Percentiles rank a stretch among this genome's conserved stretches.
Conservation (phyloP, 2,113 vertebrate genomes). For the Strigops habroptila region DNA sequence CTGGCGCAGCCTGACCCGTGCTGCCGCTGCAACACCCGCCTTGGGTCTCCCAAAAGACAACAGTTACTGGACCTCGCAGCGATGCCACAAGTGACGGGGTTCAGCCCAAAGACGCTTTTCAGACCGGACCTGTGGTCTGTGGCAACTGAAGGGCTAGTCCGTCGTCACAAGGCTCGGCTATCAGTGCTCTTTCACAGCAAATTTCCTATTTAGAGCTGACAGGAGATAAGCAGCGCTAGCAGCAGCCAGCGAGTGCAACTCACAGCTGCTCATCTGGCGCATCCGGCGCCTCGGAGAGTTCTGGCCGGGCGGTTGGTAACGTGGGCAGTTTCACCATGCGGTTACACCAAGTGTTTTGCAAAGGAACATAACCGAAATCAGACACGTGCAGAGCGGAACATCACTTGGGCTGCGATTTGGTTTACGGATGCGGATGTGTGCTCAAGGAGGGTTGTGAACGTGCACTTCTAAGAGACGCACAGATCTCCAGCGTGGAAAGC, state of each 20-base stretch:
- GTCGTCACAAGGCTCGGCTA: neutral
- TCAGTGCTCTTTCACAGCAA: neutral
- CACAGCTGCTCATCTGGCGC: fast-evolving
- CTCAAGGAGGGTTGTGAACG: fast-evolving
- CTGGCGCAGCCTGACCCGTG: fast-evolving
- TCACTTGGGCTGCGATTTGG: fast-evolving
- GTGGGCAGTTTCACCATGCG: neutral
- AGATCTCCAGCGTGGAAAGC: too few species aligned
- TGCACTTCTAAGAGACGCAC: fast-evolving
- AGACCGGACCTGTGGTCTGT: neutral
- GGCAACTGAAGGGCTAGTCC: neutral
- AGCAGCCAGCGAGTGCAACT: fast-evolving
- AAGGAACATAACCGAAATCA: fast-evolving
- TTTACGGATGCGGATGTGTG: fast-evolving
- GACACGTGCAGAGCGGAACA: fast-evolving
- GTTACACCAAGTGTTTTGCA: neutral
- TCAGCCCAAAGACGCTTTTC: fast-evolving
- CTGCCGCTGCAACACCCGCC: neutral
- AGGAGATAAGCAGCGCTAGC: neutral
- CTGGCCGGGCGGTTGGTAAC: fast-evolving
- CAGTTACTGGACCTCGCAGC: fast-evolving
- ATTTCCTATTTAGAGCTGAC: neutral
- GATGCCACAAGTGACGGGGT: neutral
- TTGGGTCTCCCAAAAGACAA: neutral
- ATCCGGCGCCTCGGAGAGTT: fast-evolving